Conservation (phyloP, 1,140 invertebrate genomes). For the Ooceraea biroi region DNA sequence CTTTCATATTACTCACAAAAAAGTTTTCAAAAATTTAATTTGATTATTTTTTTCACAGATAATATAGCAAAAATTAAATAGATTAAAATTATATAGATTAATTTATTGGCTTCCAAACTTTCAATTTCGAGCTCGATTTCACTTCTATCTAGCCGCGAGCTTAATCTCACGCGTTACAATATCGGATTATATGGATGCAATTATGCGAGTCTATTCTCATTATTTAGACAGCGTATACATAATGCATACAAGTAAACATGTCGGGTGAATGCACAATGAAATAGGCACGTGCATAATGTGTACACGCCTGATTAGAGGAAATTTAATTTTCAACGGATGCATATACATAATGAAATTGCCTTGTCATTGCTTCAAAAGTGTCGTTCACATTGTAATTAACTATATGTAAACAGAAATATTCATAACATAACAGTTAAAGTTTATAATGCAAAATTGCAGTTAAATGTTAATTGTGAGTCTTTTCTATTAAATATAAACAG, state of each 20-base stretch:
- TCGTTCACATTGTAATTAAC: background rate
- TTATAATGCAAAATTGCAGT: background rate
- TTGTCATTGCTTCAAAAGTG: background rate
- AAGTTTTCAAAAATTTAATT: no score
- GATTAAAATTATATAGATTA: background rate
- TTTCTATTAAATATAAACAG: background rate
- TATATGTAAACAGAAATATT: background rate
- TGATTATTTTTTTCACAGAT: no score
- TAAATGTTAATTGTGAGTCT: background rate
- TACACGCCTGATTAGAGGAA: background rate
- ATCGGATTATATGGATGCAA: constrained; percentile 1
- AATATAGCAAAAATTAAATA: background rate
- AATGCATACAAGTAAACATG: constrained; percentile 20
- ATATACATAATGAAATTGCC: background rate
- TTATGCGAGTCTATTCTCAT: constrained; percentile 21
- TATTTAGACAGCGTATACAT: background rate
- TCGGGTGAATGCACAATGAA: background rate
- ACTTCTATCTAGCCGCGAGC: background rate
- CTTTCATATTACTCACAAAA: no score
- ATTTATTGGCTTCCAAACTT: background rate
- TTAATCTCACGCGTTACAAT: constrained; percentile 7
- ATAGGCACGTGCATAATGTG: background rate
- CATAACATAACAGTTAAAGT: background rate
- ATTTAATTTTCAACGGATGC: background rate
- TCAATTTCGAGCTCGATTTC: constrained; percentile 9